These are phyloP conservation scores for Cryptosula pallasiana DNA, from an alignment of 2,888 invertebrate species.

Conservation along the genomic window DNA sequence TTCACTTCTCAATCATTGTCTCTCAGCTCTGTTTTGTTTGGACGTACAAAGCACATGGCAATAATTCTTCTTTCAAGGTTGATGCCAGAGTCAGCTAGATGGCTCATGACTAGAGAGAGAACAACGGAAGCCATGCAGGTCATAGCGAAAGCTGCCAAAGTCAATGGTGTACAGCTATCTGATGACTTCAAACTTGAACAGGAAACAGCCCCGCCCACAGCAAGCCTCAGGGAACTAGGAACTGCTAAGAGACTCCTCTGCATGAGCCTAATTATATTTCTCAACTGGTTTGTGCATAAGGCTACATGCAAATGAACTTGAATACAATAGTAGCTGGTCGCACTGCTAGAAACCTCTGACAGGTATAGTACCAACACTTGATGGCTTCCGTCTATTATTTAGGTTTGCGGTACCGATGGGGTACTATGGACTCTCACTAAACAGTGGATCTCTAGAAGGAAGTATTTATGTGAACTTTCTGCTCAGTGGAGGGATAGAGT, in stretches of 20 bases:
- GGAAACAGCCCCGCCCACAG: neutral
- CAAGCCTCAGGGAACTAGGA: neutral
- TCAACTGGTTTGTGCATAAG: conserved; percentile 18
- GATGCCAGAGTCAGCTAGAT: conserved; percentile 83
- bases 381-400: no score
- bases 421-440: conserved; percentile 40
- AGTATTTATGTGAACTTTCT: conserved; percentile 40
- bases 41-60: no score
- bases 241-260: neutral
- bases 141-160: conserved; percentile 69
- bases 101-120: conserved; percentile 80
- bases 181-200: neutral
- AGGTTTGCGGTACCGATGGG: conserved; percentile 41
- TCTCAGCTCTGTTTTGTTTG: no score
- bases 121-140: conserved; percentile 76
- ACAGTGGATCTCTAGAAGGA: conserved; percentile 37
- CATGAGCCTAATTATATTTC: neutral
- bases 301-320: no score
- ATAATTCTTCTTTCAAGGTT: no score
- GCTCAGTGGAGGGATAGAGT: conserved; percentile 36
- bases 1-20: no score
- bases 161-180: conserved; percentile 60
- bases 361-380: no score
- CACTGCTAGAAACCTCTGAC: no score
- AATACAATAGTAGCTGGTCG: no score